Percentiles rank a stretch among this genome's conserved stretches.
Conservation (phyloP, 2,797 vertebrate genomes). For the Brachymystax lenok region DNA sequence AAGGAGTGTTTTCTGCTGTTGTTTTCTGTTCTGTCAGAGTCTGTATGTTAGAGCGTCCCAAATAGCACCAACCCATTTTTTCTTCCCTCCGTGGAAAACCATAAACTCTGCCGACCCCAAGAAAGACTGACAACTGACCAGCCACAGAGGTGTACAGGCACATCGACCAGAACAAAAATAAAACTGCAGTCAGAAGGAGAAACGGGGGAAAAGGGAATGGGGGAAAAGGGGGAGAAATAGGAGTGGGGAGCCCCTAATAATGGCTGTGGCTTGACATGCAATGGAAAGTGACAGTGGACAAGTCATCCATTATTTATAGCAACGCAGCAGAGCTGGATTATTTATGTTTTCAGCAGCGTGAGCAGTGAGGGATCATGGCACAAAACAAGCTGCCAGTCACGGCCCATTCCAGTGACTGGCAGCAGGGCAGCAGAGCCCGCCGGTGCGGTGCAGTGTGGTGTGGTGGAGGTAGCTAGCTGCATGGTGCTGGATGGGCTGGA, state of each 20-base stretch:
- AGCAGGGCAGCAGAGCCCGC: slow-evolving; percentile 50
- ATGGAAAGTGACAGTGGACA: slow-evolving; percentile 83
- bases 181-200: slow-evolving; percentile 70
- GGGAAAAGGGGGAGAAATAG: slow-evolving; percentile 18
- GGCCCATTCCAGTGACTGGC: slow-evolving; percentile 75
- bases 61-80: slow-evolving; percentile 54
- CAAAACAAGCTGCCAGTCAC: slow-evolving; percentile 79
- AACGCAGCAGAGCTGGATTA: slow-evolving; percentile 65
- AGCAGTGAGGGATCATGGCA: slow-evolving; percentile 78
- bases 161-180: slow-evolving; percentile 62
- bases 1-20: slow-evolving; percentile 36
- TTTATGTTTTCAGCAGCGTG: slow-evolving; percentile 78
- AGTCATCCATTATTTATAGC: slow-evolving; percentile 86
- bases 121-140: slow-evolving; percentile 68
- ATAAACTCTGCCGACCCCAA: slow-evolving; percentile 30
- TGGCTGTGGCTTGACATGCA: slow-evolving; percentile 74
- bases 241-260: slow-evolving; percentile 78
- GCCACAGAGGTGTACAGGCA: slow-evolving; percentile 67
- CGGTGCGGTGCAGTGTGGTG: slow-evolving; percentile 43
- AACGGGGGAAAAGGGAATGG: not conserved
- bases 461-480: slow-evolving; percentile 47
- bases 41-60: slow-evolving; percentile 24
- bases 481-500: slow-evolving; percentile 33
- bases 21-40: slow-evolving; percentile 26
- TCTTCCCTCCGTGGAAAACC: slow-evolving; percentile 60